Conservation (phyloP, 2,797 vertebrate genomes). For the Ibycter americanus region DNA sequence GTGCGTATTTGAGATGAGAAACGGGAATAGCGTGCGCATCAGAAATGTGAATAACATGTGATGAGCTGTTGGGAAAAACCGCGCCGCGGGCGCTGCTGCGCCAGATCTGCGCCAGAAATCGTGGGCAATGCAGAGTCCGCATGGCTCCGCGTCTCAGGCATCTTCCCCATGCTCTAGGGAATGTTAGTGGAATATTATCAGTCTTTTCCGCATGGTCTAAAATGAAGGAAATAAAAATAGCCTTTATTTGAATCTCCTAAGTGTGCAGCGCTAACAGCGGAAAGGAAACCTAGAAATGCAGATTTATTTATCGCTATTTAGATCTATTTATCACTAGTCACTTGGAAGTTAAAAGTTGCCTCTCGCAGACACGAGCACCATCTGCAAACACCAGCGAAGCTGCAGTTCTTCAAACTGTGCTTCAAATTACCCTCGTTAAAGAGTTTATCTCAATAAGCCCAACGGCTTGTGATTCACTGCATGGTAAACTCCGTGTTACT, state of each 20-base stretch:
- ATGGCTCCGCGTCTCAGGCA: fast-evolving
- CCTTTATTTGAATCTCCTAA: not conserved
- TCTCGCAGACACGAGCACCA: not conserved
- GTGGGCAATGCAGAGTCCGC: fast-evolving
- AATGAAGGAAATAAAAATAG: not conserved
- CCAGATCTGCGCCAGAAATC: fast-evolving
- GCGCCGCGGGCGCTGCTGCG: fast-evolving
- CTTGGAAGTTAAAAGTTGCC: not conserved
- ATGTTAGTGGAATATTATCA: not conserved
- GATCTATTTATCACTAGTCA: not conserved
- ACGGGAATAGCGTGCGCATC: fast-evolving
- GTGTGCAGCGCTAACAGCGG: fast-evolving
- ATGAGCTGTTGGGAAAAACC: not conserved
- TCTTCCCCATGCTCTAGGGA: not conserved
- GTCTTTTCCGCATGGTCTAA: not conserved
- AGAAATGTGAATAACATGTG: not conserved
- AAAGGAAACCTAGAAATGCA: fast-evolving
- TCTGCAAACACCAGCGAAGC: fast-evolving
- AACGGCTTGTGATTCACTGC: fast-evolving
- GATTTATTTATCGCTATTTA: not conserved
- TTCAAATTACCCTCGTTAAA: not conserved
- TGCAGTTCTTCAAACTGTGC: not conserved
- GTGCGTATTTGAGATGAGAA: fast-evolving
- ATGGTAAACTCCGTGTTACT: fast-evolving
- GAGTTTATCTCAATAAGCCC: not conserved